Evolutionary conservation across 2,797 vertebrate species (phyloP).

Genomic region (Sternotherus odoratus): DNA sequence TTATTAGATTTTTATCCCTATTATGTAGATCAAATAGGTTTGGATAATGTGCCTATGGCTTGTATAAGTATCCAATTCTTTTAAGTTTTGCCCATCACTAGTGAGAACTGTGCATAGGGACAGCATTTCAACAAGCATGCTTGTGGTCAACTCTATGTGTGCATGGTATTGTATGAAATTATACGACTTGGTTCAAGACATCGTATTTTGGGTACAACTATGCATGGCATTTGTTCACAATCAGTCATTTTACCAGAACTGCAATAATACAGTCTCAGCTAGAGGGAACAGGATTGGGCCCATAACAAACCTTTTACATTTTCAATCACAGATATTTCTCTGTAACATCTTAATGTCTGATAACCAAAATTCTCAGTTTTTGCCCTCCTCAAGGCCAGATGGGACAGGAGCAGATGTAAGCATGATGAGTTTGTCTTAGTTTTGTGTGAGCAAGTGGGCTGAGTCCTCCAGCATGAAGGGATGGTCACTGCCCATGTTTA

Average conservation of each 20-base stretch:
- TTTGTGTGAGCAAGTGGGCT: not conserved
- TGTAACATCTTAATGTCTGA: not conserved
- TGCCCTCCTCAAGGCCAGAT: not conserved
- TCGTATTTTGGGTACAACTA: not conserved
- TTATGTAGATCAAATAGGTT: not conserved
- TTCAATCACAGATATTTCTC: not conserved
- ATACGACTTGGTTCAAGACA: not conserved
- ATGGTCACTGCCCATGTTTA: not conserved
- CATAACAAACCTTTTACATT: not conserved
- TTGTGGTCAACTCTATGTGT: not conserved
- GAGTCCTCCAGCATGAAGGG: not conserved
- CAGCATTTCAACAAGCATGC: not conserved
- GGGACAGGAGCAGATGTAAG: not conserved
- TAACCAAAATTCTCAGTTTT: not conserved
- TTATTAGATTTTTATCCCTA: not conserved
- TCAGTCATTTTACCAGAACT: fast-evolving
- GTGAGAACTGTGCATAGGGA: not conserved
- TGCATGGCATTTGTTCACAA: not conserved
- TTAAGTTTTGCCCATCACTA: not conserved
- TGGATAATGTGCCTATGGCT: not conserved
- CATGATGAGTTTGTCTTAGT: not conserved
- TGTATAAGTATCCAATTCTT: not conserved
- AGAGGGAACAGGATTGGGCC: not conserved
- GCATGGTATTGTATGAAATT: not conserved
- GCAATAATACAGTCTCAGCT: not conserved